Evolutionary conservation across 2,888 invertebrate genomes (phyloP), one percentile per base, ranked within the genome.

Genomic region (Perithous albicinctus): DNA sequence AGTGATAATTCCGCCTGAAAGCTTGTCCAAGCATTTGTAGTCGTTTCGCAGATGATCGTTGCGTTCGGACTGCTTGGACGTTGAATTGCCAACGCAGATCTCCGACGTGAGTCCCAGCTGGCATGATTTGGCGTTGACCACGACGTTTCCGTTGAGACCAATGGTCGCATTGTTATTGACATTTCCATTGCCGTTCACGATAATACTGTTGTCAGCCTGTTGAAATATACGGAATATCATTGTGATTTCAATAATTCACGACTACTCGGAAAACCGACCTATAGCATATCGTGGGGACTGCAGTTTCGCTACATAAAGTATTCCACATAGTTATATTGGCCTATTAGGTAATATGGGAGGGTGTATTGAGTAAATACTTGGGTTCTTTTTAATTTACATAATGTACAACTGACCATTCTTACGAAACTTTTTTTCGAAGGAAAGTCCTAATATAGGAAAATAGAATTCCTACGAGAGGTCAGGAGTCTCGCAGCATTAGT

Each of bases 151-250:
- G 73, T 89, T 89, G 85, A 88, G 77, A 63, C 84, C 88, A 66
- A 85, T 85, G 79, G 86, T 89, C 63, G 83, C 84, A 80, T 87
- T 89, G 74, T 77, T 83, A 29, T 80, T 85, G 67, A 87, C 85
- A 80, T 90, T 90, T 26, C 82, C 85, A 80, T 89, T 88, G 23
- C 86, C 87, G 70, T 89, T 89, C 38, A 78, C 80, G 76, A 87
- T 84, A 43, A 84, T 82, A 59, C 85, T 87, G 84, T 88, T 89
- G 74, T 90, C 89, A 38, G 84, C 86, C 89, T 90, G 94, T 48
- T 94, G 94, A 87, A 88, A 89, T 74, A 78, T 12, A 64, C 32
- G 26, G 7, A 29, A 32, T 15, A 32, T 59, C 18, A 18, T 18
- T 46, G 46, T 5, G 7, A 48, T 48, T 48, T 18, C 48, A 48